These are phyloP conservation scores for Odontophorus gujanensis DNA, from an alignment of 2,113 vertebrate genomes.

Conservation along the genomic window DNA sequence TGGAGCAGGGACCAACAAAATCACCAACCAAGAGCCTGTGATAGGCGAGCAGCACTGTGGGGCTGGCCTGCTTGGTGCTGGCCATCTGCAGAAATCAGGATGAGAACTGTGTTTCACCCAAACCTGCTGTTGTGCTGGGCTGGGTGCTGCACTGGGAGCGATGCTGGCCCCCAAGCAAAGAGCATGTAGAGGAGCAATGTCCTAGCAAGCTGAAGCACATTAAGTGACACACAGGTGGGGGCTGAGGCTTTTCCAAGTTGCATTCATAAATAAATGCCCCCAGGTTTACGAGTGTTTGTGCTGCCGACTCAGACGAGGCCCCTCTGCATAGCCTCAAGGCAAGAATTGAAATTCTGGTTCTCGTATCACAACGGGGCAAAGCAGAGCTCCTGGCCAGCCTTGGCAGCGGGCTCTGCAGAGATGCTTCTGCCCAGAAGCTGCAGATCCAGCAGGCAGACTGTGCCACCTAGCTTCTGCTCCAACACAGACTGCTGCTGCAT, in stretches of 20 bases:
- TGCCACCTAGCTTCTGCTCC: slow-evolving; percentile 73
- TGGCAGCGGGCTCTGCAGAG: not conserved
- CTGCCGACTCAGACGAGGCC: accelerated
- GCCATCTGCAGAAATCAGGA: not conserved
- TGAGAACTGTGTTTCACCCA: not conserved
- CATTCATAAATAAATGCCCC: not conserved
- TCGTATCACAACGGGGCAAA: not conserved
- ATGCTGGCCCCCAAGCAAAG: not conserved
- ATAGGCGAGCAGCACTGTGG: accelerated
- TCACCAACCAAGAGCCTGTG: accelerated
- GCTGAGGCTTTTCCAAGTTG: not conserved
- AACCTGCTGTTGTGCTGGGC: accelerated
- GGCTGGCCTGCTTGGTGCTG: not conserved
- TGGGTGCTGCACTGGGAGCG: accelerated
- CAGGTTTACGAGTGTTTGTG: accelerated
- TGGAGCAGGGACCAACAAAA: not conserved
- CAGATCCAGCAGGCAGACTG: not conserved
- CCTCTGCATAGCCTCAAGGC: not conserved
- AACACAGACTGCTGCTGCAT: accelerated
- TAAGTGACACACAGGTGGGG: accelerated
- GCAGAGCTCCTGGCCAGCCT: not conserved
- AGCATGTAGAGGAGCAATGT: accelerated
- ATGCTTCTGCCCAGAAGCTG: not conserved
- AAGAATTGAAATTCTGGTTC: not conserved
- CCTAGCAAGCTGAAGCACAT: accelerated